Conservation (phyloP, 2,113 vertebrate species). For the Piaya cayana region DNA sequence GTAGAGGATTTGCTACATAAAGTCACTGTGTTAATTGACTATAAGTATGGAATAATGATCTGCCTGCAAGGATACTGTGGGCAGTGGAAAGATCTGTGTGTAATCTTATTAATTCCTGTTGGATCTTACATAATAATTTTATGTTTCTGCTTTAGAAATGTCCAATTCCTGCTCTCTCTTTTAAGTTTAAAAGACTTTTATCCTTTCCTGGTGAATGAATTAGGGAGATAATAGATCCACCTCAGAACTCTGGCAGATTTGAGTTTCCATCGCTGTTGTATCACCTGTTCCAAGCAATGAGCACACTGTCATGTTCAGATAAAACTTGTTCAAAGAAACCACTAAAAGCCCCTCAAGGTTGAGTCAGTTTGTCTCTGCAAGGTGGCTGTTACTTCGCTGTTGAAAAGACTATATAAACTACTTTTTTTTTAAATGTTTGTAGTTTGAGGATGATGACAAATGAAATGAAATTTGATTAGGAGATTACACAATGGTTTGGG, state of each 20-base stretch:
- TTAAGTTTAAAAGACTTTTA: neutral
- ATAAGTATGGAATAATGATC: neutral
- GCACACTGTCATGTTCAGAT: neutral
- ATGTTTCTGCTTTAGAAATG: neutral
- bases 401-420: neutral
- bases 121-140: neutral
- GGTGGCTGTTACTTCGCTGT: neutral
- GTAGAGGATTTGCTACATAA: neutral
- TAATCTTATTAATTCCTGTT: neutral
- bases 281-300: neutral
- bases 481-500: neutral
- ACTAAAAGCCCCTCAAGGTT: neutral
- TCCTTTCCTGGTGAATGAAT: neutral
- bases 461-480: neutral
- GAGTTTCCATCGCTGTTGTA: accelerated
- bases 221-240: neutral
- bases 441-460: neutral
- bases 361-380: neutral
- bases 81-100: neutral
- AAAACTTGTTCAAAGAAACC: neutral
- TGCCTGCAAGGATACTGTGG: neutral
- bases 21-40: neutral
- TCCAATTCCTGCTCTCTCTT: neutral
- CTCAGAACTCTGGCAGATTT: neutral
- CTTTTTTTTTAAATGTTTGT: no score